Evolutionary conservation across 2,888 invertebrate genomes (phyloP).

Genomic region (Drosophila macrothrix): DNA sequence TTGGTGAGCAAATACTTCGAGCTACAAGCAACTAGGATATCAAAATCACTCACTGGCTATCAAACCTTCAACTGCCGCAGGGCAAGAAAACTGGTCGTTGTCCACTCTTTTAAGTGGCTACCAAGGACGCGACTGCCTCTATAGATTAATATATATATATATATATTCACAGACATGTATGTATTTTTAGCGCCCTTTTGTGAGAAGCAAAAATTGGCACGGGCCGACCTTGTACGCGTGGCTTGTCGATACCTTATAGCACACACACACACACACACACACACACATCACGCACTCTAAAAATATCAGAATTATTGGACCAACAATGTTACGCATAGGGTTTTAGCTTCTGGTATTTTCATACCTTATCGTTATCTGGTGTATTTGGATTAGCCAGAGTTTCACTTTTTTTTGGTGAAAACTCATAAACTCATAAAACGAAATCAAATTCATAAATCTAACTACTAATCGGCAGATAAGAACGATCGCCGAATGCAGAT

Average conservation of each 20-base stretch:
- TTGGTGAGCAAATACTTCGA: too few species aligned
- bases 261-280: neutral
- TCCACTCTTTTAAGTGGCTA: constrained; percentile 31
- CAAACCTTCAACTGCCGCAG: constrained; percentile 8
- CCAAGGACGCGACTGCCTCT: constrained; percentile 51
- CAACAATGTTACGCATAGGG: too few species aligned
- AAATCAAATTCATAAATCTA: constrained; percentile 58
- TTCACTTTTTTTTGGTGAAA: neutral
- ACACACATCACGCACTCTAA: constrained; percentile 12
- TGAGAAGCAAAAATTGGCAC: neutral
- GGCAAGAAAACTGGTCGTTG: constrained; percentile 16
- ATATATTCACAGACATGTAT: neutral
- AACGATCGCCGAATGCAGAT: neutral
- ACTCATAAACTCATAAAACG: constrained; percentile 15
- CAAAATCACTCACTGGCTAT: too few species aligned
- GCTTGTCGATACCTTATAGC: constrained; percentile 34
- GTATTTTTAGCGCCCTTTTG: constrained; percentile 68
- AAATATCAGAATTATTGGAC: constrained; percentile 22
- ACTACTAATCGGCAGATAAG: constrained; percentile 31
- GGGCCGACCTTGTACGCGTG: constrained; percentile 32
- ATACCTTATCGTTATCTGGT: constrained; percentile 10
- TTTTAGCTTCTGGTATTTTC: neutral
- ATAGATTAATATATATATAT: too few species aligned
- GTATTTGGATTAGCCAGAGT: constrained; percentile 19
- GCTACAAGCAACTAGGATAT: too few species aligned